Percentiles rank a stretch among this genome's conserved stretches.
Conservation (phyloP, 2,797 vertebrate species). For the Anas georgica region DNA sequence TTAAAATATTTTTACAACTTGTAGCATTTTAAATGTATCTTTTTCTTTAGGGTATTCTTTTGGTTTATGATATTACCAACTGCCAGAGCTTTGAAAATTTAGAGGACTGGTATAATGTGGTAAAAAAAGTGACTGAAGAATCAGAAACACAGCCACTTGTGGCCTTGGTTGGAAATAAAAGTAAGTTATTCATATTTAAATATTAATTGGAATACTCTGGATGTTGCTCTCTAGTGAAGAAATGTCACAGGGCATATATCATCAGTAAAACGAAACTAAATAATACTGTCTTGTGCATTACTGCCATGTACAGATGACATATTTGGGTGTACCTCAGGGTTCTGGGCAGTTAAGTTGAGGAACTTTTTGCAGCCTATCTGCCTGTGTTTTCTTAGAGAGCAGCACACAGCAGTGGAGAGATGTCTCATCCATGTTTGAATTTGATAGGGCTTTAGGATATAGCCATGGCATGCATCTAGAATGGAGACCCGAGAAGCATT, state of each 20-base stretch:
- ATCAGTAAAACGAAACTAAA: neutral
- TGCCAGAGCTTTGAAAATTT: conserved; percentile 98
- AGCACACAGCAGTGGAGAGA: neutral
- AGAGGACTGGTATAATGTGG: conserved; percentile 93
- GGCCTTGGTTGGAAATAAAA: conserved; percentile 96
- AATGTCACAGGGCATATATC: neutral
- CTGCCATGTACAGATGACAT: neutral
- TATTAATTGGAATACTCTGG: neutral
- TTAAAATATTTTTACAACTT: neutral
- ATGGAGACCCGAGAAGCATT: neutral
- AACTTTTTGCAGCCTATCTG: neutral
- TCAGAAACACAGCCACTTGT: conserved; percentile 89
- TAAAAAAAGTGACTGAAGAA: conserved; percentile 95
- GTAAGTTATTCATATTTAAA: conserved; percentile 82
- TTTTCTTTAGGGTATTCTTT: conserved; percentile 87
- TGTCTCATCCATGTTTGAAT: neutral
- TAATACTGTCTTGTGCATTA: neutral
- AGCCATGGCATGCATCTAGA: neutral
- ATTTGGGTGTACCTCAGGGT: neutral
- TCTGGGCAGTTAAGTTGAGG: neutral
- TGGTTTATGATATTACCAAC: conserved; percentile 98
- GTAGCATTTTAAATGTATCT: conserved; percentile 40
- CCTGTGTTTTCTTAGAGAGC: neutral
- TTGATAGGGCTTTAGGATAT: neutral
- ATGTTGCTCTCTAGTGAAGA: neutral